Conservation (phyloP, 2,888 invertebrate species). For the Chrysolina americana region DNA sequence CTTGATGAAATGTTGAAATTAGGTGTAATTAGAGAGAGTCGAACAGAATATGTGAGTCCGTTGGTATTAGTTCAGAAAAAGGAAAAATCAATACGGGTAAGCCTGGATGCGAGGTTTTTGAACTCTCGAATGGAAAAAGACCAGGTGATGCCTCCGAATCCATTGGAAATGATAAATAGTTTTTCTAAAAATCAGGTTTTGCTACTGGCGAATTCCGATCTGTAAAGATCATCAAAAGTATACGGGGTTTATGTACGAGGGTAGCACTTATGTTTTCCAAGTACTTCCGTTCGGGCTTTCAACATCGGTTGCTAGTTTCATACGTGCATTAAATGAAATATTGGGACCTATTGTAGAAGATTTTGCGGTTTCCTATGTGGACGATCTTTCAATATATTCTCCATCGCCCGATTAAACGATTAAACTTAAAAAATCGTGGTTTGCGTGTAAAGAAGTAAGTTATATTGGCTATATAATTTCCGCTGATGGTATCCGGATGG, state of each 20-base stretch:
- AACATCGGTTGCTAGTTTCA: slow-evolving; percentile 34
- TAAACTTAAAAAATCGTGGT: slow-evolving; percentile 18
- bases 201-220: slow-evolving; percentile 23
- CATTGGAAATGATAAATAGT: slow-evolving; percentile 20
- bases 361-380: slow-evolving; percentile 28
- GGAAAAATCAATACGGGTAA: slow-evolving; percentile 38
- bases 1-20: slow-evolving; percentile 36
- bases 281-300: too few relatives aligned
- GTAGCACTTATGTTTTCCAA: too few relatives aligned
- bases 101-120: slow-evolving; percentile 41
- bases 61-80: slow-evolving; percentile 42
- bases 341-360: slow-evolving; percentile 23
- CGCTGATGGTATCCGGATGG: slow-evolving; percentile 23
- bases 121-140: slow-evolving; percentile 38
- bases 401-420: slow-evolving; percentile 3
- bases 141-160: slow-evolving; percentile 36
- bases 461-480: slow-evolving; percentile 32
- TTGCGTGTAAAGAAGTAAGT: neutral
- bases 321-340: slow-evolving; percentile 29
- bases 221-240: too few relatives aligned
- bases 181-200: slow-evolving; percentile 26
- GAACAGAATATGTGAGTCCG: slow-evolving; percentile 36
- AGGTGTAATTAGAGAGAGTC: slow-evolving; percentile 28
- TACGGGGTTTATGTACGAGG: too few relatives aligned
- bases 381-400: slow-evolving; percentile 34